Conservation (phyloP, 2,797 vertebrate genomes). For the Neosilurus mollespiculum region DNA sequence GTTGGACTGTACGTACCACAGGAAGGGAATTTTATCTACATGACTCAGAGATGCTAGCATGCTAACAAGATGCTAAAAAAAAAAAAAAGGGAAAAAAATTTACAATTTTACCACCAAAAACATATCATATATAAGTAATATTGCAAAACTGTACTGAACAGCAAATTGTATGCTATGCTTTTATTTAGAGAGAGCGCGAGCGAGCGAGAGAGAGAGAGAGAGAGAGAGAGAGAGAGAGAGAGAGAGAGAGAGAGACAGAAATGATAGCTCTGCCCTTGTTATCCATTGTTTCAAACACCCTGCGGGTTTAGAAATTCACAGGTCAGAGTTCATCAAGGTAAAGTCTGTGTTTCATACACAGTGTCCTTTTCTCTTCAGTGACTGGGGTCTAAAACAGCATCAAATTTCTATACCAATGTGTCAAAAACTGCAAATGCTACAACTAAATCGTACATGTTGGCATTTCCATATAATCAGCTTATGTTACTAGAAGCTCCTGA, state of each 20-base stretch:
- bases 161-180: not conserved
- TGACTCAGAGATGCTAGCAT: not conserved
- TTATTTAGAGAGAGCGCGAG: not conserved
- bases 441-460: not conserved
- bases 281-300: not conserved
- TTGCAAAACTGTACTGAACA: not conserved
- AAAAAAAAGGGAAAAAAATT: not conserved
- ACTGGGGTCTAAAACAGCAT: not conserved
- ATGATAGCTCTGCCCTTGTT: not conserved
- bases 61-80: not conserved
- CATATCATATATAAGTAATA: not conserved
- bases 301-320: not conserved
- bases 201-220: too few relatives aligned
- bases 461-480: not conserved
- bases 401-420: not conserved
- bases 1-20: slow-evolving; percentile 37
- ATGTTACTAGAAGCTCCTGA: slow-evolving; percentile 14
- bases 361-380: not conserved
- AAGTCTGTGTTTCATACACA: not conserved
- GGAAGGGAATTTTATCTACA: slow-evolving; percentile 14
- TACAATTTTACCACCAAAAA: not conserved
- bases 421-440: not conserved
- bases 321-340: not conserved
- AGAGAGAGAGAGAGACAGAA: not conserved
- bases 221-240: too few relatives aligned